phyloP scores from a whole-genome alignment of 2,113 vertebrate species.

The Tonatia bakeri region DNA sequence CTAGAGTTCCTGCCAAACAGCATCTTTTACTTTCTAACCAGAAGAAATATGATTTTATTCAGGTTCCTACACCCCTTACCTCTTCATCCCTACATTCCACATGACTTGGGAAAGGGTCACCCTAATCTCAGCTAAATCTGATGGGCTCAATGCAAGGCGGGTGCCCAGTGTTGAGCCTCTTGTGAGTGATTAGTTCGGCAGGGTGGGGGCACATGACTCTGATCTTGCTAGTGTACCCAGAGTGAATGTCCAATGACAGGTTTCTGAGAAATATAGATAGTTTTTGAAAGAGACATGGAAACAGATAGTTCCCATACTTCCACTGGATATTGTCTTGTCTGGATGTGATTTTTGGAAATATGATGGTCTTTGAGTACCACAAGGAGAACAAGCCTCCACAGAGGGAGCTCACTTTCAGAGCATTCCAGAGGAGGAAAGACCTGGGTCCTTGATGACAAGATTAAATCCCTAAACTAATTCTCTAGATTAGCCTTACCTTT shows the following conservation, averaged over 20 bases:
- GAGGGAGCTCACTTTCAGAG: neutral
- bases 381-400: neutral
- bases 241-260: neutral
- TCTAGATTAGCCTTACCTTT: neutral
- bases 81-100: neutral
- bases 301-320: neutral
- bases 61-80: too few species aligned
- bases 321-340: neutral
- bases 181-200: neutral
- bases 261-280: neutral
- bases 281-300: neutral
- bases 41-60: neutral
- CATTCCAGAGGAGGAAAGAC: neutral
- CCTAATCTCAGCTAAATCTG: neutral
- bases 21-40: neutral
- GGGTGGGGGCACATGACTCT: too few species aligned
- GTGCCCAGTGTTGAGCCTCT: neutral
- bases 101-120: neutral
- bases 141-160: neutral
- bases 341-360: neutral
- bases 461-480: neutral
- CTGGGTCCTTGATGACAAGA: neutral
- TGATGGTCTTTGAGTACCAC: neutral
- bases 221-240: neutral
- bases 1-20: neutral